A percentile compares a stretch with the other conserved stretches of the same genome.
phyloP scores from a whole-genome alignment of 2,888 invertebrate species.

The Agrenia bidenticulata region DNA sequence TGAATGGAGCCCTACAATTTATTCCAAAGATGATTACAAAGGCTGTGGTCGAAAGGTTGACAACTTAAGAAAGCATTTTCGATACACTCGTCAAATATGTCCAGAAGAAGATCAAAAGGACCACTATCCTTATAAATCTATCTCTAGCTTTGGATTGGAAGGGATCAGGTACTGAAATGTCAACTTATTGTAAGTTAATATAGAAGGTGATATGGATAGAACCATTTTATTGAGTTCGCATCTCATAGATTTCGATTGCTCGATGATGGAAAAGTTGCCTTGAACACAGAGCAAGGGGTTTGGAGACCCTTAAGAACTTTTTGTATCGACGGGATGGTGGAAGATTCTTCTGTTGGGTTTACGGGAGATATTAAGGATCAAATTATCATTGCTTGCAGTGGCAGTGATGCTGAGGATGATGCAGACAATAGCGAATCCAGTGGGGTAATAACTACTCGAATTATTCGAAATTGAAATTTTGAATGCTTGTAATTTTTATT shows the following conservation, averaged over 20 bases:
- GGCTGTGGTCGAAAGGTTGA: neutral
- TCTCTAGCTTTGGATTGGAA: neutral
- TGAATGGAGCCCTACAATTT: conserved; percentile 12
- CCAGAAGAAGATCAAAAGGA: too few species aligned
- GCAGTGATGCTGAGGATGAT: neutral
- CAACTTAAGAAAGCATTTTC: too few species aligned
- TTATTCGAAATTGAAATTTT: neutral
- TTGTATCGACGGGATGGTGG: conserved; percentile 28
- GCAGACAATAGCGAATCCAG: neutral
- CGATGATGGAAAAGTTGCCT: conserved; percentile 17
- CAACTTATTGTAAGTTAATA: neutral
- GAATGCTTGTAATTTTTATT: conserved; percentile 1
- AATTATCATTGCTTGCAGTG: neutral
- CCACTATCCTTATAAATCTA: too few species aligned
- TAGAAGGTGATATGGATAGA: too few species aligned
- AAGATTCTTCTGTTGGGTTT: neutral
- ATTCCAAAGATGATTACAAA: neutral
- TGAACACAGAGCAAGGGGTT: neutral
- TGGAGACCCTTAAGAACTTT: conserved; percentile 23
- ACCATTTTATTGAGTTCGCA: neutral
- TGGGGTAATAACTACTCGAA: too few species aligned
- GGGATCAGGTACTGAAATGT: neutral
- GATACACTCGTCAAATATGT: too few species aligned
- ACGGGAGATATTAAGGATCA: neutral
- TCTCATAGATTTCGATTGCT: conserved; percentile 30